Percentiles rank a stretch among this genome's conserved stretches.
phyloP scores from a whole-genome alignment of 2,797 vertebrate genomes.

The Pelobates cultripes region DNA sequence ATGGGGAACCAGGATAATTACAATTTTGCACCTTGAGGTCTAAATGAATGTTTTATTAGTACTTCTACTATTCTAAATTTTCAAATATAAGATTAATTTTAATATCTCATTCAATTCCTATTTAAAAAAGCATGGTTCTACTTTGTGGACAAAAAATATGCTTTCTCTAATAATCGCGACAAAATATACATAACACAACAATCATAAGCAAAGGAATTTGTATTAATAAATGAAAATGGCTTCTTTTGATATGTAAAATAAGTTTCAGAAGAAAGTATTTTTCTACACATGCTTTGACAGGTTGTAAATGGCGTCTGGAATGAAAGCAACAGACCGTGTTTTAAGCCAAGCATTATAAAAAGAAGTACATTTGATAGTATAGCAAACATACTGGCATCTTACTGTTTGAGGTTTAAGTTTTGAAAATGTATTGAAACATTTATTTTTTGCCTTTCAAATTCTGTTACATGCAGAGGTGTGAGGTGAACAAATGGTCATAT shows the following conservation, averaged over 20 bases:
- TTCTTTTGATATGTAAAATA: conserved; percentile 26
- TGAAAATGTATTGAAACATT: not conserved
- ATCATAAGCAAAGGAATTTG: too few relatives aligned
- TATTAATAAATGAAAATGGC: not conserved
- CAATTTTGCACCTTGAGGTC: too few relatives aligned
- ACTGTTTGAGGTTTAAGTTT: not conserved
- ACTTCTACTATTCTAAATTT: too few relatives aligned
- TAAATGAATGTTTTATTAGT: too few relatives aligned
- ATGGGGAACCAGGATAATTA: too few relatives aligned
- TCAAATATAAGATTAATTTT: too few relatives aligned
- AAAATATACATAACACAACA: too few relatives aligned
- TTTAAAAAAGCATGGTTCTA: too few relatives aligned
- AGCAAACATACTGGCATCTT: conserved; percentile 3
- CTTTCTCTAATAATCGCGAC: too few relatives aligned
- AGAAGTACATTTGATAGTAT: conserved; percentile 28
- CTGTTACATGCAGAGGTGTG: not conserved
- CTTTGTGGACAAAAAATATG: too few relatives aligned
- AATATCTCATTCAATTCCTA: too few relatives aligned
- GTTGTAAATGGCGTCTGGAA: not conserved
- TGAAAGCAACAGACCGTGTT: conserved; percentile 11
- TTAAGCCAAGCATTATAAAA: conserved; percentile 13
- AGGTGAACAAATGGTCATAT: not conserved
- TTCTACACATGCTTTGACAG: conserved; percentile 4
- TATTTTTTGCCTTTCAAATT: conserved; percentile 5
- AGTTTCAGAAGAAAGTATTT: not conserved